Evolutionary conservation across 2,113 vertebrate genomes (phyloP), one percentile per base, ranked within the genome.

Genomic region (Thunnus thynnus): DNA sequence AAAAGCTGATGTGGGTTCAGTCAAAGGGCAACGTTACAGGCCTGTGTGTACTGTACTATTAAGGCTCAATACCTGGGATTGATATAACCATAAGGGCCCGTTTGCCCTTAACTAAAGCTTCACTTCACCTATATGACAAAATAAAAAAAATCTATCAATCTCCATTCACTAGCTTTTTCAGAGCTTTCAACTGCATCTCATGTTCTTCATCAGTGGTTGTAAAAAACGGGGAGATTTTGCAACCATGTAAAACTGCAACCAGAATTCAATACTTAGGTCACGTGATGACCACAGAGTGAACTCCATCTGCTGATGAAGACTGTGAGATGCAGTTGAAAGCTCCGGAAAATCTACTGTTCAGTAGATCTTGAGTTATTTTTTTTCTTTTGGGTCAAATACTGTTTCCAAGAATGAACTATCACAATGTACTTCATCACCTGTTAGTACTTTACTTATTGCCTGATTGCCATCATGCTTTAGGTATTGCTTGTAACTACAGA

Each of bases 391-490:
- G 36, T 41, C 36, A n/a, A 47, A 58, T 69, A 50, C n/a, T 64
- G 13, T 51, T 62, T 64, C 60, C 25, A 54, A 63, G 2, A 56
- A 50, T 51, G 11, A 44, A 44, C 44, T 47, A 76, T 65, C 32
- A 69, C 62, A 3, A 14, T 96, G 94, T 96, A 95, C 95, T 95
- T 96, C 93, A 90, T 41, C 36, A 41, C 44, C 41, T 74, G 91
- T 94, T 90, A 92, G 80, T 90, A 86, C 89, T 92, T 89, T 87
- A 64, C n/a, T 30, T 12, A 16, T 20, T 13, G 5, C 48, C 78
- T 57, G 72, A 67, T 76, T 78, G 62, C 75, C 62, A 52, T 70
- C 30, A 52, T 87, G 91, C 92, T 89, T 81, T 91, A 51, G 48
- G 52, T 93, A 96, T 54, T 96, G 94, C 95, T 22, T 22, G 1